phyloP scores from a whole-genome alignment of 2,797 vertebrate species.

The Anas flavirostris region DNA sequence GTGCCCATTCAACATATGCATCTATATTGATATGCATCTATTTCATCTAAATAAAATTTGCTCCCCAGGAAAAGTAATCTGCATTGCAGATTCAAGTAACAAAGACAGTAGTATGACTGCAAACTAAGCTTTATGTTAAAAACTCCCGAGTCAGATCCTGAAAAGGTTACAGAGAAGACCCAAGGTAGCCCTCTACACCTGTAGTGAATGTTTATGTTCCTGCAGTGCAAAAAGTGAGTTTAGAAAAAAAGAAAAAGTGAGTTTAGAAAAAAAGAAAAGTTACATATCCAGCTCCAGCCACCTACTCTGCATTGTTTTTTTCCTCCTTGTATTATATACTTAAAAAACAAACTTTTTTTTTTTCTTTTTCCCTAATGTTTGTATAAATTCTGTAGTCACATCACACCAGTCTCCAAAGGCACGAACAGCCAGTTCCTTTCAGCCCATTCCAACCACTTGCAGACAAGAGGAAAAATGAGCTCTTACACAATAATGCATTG shows the following conservation, averaged over 20 bases:
- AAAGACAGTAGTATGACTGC: not conserved
- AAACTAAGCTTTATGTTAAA: not conserved
- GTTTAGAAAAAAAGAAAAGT: not conserved
- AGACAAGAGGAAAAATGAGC: not conserved
- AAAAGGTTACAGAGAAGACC: not conserved
- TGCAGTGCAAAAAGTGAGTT: not conserved
- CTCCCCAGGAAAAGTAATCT: not conserved
- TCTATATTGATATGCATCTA: not conserved
- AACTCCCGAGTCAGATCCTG: not conserved
- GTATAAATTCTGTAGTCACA: not conserved
- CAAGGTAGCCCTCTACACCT: not conserved
- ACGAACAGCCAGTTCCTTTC: not conserved
- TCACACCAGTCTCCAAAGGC: not conserved
- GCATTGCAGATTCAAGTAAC: not conserved
- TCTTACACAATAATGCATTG: not conserved
- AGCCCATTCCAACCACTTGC: not conserved
- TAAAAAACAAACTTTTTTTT: fast-evolving
- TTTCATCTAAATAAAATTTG: not conserved
- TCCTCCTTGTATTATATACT: not conserved
- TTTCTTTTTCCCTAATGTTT: not conserved
- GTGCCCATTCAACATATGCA: not conserved
- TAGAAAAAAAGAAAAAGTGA: not conserved
- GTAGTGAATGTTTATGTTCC: not conserved
- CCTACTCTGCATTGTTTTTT: not conserved
- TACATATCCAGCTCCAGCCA: not conserved